phyloP scores from a whole-genome alignment of 2,113 vertebrate species.

The Crotalus viridis region DNA sequence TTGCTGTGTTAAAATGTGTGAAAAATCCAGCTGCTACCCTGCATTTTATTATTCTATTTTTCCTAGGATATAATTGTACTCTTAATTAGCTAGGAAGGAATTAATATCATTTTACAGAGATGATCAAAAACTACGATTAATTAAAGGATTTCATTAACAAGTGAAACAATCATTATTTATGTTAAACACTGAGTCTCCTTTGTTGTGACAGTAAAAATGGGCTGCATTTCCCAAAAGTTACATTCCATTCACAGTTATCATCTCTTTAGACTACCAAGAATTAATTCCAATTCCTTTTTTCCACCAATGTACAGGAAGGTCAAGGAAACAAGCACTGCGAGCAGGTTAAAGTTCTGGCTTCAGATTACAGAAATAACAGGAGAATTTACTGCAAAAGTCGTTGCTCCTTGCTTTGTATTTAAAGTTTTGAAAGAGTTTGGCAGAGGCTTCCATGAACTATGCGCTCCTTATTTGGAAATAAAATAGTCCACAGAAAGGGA shows the following conservation, averaged over 20 bases:
- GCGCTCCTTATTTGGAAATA: constrained; percentile 68
- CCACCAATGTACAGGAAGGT: constrained; percentile 49
- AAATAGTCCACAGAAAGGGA: constrained; percentile 47
- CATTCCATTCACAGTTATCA: not conserved
- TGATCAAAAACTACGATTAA: not conserved
- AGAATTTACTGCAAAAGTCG: constrained; percentile 45
- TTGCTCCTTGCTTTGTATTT: constrained; percentile 53
- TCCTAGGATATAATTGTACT: not conserved
- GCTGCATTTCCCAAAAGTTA: constrained; percentile 18
- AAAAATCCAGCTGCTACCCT: not conserved
- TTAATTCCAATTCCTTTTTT: constrained; percentile 45
- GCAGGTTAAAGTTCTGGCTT: constrained; percentile 40
- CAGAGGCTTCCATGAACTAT: constrained; percentile 39
- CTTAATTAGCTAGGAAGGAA: not conserved
- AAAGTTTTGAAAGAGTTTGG: constrained; percentile 57
- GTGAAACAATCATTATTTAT: not conserved
- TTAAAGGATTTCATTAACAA: not conserved
- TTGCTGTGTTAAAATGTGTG: not conserved
- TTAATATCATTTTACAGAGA: not conserved
- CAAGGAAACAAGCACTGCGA: constrained; percentile 49
- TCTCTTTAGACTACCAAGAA: constrained; percentile 31
- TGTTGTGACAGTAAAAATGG: not conserved
- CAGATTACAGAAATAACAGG: constrained; percentile 64
- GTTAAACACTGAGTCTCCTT: not conserved
- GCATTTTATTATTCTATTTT: not conserved